Evolutionary conservation across 2,888 invertebrate genomes (phyloP).

Genomic region (Erebia epiphron): DNA sequence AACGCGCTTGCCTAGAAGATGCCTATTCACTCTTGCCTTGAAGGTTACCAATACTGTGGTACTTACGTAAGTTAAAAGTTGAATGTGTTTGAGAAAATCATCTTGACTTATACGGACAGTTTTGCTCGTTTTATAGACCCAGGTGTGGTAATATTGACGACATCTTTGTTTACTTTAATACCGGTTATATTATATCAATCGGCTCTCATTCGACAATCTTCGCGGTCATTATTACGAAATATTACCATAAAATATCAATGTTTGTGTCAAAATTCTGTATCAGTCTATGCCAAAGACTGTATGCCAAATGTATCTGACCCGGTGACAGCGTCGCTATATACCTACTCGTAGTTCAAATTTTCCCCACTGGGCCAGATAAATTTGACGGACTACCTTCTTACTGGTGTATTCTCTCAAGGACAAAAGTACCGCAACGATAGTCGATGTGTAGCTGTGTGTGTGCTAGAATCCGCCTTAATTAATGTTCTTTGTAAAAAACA

Average conservation of each 20-base stretch:
- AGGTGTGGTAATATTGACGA: slow-evolving; percentile 17
- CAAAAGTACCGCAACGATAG: background rate
- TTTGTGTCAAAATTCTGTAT: background rate
- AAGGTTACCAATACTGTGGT: too few species aligned
- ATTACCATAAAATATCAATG: background rate
- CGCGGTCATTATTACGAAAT: slow-evolving; percentile 19
- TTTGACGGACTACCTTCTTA: too few species aligned
- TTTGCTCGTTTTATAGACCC: background rate
- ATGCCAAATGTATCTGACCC: too few species aligned
- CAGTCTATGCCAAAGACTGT: background rate
- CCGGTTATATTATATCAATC: slow-evolving; percentile 20
- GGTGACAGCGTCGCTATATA: too few species aligned
- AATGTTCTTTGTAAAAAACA: background rate
- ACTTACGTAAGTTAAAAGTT: too few species aligned
- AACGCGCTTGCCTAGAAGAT: too few species aligned
- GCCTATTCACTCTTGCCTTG: too few species aligned
- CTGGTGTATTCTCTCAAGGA: too few species aligned
- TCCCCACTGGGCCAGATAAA: too few species aligned
- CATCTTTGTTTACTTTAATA: slow-evolving; percentile 23
- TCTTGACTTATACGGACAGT: background rate
- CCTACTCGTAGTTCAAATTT: too few species aligned
- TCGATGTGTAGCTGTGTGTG: background rate
- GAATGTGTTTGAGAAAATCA: background rate
- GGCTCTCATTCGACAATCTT: slow-evolving; percentile 4
- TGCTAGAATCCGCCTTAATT: background rate